A percentile compares a stretch with the other conserved stretches of the same genome.
phyloP scores from a whole-genome alignment of 2,113 vertebrate genomes.

The Phaethornis superciliosus region DNA sequence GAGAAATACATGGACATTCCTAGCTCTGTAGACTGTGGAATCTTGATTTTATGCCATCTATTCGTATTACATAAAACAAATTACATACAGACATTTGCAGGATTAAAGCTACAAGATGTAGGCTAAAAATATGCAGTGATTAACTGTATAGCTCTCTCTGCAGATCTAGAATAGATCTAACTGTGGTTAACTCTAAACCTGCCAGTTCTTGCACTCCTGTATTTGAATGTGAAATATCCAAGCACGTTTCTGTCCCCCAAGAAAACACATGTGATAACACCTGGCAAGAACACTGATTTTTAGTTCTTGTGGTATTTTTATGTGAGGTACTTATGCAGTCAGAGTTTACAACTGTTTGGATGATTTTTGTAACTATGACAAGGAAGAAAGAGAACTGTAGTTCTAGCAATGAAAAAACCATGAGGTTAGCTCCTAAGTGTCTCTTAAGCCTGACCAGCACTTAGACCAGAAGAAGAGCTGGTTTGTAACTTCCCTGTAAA shows the following conservation, averaged over 20 bases:
- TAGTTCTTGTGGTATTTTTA: not conserved
- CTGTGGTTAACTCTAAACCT: constrained; percentile 45
- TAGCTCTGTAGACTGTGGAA: not conserved
- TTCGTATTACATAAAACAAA: constrained; percentile 64
- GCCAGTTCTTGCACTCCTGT: not conserved
- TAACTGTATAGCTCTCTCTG: constrained; percentile 66
- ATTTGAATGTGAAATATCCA: not conserved
- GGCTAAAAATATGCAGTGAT: constrained; percentile 63
- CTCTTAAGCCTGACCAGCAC: not conserved
- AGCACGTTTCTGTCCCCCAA: rapidly evolving
- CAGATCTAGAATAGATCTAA: constrained; percentile 53
- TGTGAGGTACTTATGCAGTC: not conserved
- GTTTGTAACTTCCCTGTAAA: not conserved
- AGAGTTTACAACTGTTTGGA: not conserved
- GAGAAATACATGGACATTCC: not conserved
- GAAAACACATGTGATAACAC: not conserved
- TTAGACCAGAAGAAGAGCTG: not conserved
- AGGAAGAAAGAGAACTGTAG: not conserved
- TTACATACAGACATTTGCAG: constrained; percentile 64
- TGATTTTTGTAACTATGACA: not conserved
- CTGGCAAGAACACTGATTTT: not conserved
- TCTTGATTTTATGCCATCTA: constrained; percentile 52
- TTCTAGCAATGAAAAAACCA: not conserved
- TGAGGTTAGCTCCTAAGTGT: not conserved
- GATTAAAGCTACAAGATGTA: constrained; percentile 69